A percentile compares a stretch with the other conserved stretches of the same genome.
Evolutionary conservation across 37 sponge, comb jelly and placozoan genomes (phyloP).

Genomic region (Crambe crambe): DNA sequence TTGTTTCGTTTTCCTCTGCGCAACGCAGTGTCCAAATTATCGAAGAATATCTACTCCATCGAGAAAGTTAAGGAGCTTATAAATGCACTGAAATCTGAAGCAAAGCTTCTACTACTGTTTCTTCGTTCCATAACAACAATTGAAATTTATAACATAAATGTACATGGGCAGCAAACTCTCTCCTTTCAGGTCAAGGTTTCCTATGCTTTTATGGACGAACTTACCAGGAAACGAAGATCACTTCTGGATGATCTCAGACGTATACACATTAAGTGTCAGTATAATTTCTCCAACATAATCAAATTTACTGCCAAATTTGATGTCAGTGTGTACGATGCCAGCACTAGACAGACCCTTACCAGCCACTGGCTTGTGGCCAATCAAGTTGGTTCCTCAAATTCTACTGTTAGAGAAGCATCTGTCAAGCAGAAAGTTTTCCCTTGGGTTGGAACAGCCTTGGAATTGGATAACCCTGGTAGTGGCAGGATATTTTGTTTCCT

Average conservation of each 20-base stretch:
- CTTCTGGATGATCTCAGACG: neutral
- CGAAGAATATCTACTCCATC: slow-evolving; percentile 24
- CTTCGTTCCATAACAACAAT: slow-evolving; percentile 43
- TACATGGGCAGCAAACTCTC: neutral
- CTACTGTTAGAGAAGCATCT: slow-evolving; percentile 1
- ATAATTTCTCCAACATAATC: neutral
- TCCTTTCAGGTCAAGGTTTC: neutral
- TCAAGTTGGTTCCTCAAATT: slow-evolving; percentile 18
- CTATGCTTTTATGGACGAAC: neutral
- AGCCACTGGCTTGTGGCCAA: slow-evolving; percentile 34
- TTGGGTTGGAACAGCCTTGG: slow-evolving; percentile 49
- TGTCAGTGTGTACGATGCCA: slow-evolving; percentile 5
- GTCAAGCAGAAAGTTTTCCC: slow-evolving; percentile 27
- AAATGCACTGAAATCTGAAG: slow-evolving; percentile 30
- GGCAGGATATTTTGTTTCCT: slow-evolving; percentile 77
- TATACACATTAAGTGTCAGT: neutral
- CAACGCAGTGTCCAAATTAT: slow-evolving; percentile 30
- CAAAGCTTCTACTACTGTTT: slow-evolving; percentile 58
- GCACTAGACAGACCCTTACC: too few species aligned
- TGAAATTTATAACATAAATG: slow-evolving; percentile 34
- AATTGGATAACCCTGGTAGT: neutral
- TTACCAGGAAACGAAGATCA: neutral
- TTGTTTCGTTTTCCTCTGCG: slow-evolving; percentile 85
- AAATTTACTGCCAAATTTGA: slow-evolving; percentile 9
- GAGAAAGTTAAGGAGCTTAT: slow-evolving; percentile 29